These are phyloP conservation scores for Sesia apiformis DNA, from an alignment of 2,888 invertebrate species.

Conservation along the genomic window DNA sequence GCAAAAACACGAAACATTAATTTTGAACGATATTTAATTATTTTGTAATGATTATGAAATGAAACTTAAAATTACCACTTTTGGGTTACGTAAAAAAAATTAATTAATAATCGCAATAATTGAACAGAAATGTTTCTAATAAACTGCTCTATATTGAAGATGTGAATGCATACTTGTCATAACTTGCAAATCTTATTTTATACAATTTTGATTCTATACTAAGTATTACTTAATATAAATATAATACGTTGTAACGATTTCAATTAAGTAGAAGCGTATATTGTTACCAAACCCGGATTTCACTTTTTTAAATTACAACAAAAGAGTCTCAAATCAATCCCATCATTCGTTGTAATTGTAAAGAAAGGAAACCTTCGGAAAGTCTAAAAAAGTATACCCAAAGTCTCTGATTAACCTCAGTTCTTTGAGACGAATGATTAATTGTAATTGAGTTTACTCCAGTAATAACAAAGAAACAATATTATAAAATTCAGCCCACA, in stretches of 20 bases:
- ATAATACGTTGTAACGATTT: constrained; percentile 67
- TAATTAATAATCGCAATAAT: constrained; percentile 34
- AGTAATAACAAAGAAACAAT: too few relatives aligned
- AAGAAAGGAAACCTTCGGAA: constrained; percentile 28
- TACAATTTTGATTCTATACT: constrained; percentile 59
- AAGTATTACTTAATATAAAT: constrained; percentile 60
- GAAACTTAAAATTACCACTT: constrained; percentile 48
- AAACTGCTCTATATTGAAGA: constrained; percentile 22
- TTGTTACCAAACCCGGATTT: constrained; percentile 44
- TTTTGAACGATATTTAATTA: constrained; percentile 23
- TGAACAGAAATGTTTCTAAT: constrained; percentile 25
- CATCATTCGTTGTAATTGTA: constrained; percentile 16
- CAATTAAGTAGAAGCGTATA: constrained; percentile 70
- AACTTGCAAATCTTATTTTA: constrained; percentile 56
- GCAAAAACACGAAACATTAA: constrained; percentile 48
- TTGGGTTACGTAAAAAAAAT: constrained; percentile 42
- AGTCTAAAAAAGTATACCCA: constrained; percentile 38
- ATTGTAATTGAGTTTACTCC: too few relatives aligned
- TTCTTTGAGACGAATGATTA: constrained; percentile 17
- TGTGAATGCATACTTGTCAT: constrained; percentile 55
- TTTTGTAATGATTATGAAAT: constrained; percentile 30
- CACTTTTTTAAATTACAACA: constrained; percentile 35
- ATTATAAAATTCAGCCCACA: too few relatives aligned
- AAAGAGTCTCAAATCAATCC: constrained; percentile 9
- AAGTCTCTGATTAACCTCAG: constrained; percentile 44